Evolutionary conservation across 2,888 invertebrate genomes (phyloP).

Genomic region (Melieria omissa): DNA sequence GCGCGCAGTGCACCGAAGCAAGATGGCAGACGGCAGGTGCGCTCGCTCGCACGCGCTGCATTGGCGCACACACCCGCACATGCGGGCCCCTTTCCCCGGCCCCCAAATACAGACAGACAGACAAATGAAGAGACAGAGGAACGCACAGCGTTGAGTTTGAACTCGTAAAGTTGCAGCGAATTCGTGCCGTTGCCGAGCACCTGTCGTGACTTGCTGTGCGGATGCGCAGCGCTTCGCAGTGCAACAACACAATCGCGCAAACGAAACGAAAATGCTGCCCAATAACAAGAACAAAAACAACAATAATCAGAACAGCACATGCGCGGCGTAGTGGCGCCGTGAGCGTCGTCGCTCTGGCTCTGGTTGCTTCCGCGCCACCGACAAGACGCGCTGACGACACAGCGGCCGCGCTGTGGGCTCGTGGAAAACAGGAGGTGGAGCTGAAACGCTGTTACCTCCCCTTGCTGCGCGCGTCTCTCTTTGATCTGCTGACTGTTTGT

Average conservation of each 20-base stretch:
- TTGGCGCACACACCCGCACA: conserved; percentile 51
- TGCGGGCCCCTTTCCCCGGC: too few relatives aligned
- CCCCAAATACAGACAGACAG: neutral
- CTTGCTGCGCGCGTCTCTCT: too few relatives aligned
- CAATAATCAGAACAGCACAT: too few relatives aligned
- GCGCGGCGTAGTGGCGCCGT: conserved; percentile 24
- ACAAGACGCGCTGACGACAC: conserved; percentile 32
- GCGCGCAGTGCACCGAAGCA: neutral
- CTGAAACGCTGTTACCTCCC: conserved; percentile 16
- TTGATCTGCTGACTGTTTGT: too few relatives aligned
- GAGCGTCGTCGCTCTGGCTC: conserved; percentile 29
- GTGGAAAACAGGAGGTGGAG: conserved; percentile 26
- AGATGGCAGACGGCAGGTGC: neutral
- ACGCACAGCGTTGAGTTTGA: conserved; percentile 38
- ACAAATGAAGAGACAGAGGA: conserved; percentile 36
- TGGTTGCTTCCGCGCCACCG: conserved; percentile 4
- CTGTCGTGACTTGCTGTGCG: conserved; percentile 24
- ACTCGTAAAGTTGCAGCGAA: conserved; percentile 9
- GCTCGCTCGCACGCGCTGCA: neutral
- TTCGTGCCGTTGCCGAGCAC: conserved; percentile 7
- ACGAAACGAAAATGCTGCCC: too few relatives aligned
- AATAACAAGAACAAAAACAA: too few relatives aligned
- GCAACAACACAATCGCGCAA: too few relatives aligned
- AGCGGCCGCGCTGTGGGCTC: conserved; percentile 13
- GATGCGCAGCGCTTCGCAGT: conserved; percentile 2